A percentile compares a stretch with the other conserved stretches of the same genome.
These are phyloP conservation scores for Agelastica alni DNA, from an alignment of 2,888 invertebrate genomes.

Conservation along the genomic window DNA sequence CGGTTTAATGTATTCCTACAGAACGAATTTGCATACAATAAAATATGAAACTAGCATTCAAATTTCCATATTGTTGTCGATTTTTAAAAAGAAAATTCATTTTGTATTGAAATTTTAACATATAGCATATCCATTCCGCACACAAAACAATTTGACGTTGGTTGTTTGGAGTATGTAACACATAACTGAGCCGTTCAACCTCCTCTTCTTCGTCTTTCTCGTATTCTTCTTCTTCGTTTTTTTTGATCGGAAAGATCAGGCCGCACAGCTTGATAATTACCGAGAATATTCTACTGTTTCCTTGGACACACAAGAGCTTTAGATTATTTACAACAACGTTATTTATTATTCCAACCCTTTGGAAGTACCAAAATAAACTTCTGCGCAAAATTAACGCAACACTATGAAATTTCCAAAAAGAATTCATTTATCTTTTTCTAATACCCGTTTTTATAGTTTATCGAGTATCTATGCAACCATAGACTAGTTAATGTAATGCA, in stretches of 20 bases:
- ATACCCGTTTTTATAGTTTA: no score
- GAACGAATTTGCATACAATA: conserved; percentile 51
- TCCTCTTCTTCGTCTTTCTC: conserved; percentile 12
- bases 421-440: no score
- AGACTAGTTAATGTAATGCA: no score
- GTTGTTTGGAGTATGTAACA: conserved; percentile 32
- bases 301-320: no score
- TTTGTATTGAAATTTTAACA: conserved; percentile 39
- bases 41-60: conserved; percentile 53
- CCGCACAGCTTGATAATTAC: conserved; percentile 22
- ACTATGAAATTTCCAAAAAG: no score
- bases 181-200: conserved; percentile 31
- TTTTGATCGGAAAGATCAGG: conserved; percentile 13
- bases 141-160: conserved; percentile 37
- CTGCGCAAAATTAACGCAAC: no score
- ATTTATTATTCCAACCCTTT: no score
- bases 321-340: no score
- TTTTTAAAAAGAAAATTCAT: conserved; percentile 40
- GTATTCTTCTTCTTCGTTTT: conserved; percentile 18
- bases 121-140: conserved; percentile 31
- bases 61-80: conserved; percentile 50
- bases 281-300: conserved; percentile 18
- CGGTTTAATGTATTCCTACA: conserved; percentile 46
- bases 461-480: no score
- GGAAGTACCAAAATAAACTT: no score